A percentile compares a stretch with the other conserved stretches of the same genome.
phyloP scores from a whole-genome alignment of 2,888 invertebrate species.

The Drosophila setosimentum region DNA sequence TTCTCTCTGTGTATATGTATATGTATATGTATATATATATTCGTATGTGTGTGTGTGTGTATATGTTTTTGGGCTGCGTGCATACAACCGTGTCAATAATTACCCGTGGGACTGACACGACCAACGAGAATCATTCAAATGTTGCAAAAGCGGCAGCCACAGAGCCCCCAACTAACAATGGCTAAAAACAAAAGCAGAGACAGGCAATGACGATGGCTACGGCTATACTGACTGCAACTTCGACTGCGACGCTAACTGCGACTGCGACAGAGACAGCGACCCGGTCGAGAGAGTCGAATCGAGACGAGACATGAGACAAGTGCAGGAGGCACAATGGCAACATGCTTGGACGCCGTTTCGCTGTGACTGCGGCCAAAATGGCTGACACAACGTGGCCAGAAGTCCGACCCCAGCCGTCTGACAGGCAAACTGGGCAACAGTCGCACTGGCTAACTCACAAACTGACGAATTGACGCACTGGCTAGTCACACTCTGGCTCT shows the following conservation, averaged over 20 bases:
- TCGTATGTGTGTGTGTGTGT: conserved; percentile 50
- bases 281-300: conserved; percentile 52
- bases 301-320: conserved; percentile 45
- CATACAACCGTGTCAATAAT: conserved; percentile 83
- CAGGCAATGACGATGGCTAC: conserved; percentile 46
- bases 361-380: conserved; percentile 68
- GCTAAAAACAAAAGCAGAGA: conserved; percentile 77
- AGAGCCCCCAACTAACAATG: conserved; percentile 68
- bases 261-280: conserved; percentile 21
- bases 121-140: conserved; percentile 83
- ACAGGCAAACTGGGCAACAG: conserved; percentile 48
- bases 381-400: conserved; percentile 67
- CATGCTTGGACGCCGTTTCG: conserved; percentile 50
- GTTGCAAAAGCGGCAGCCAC: conserved; percentile 78
- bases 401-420: conserved; percentile 42
- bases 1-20: conserved; percentile 41
- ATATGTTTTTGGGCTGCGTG: conserved; percentile 81
- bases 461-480: conserved; percentile 44
- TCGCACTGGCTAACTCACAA: conserved; percentile 16
- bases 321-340: conserved; percentile 55
- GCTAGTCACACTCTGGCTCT: conserved; percentile 41
- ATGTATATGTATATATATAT: conserved; percentile 27
- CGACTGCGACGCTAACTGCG: conserved; percentile 15
- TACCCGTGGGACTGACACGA: conserved; percentile 84
- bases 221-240: not conserved